Base-by-base conservation (phyloP, 2,888 invertebrate genomes). In the Drosophila formosana region DNA sequence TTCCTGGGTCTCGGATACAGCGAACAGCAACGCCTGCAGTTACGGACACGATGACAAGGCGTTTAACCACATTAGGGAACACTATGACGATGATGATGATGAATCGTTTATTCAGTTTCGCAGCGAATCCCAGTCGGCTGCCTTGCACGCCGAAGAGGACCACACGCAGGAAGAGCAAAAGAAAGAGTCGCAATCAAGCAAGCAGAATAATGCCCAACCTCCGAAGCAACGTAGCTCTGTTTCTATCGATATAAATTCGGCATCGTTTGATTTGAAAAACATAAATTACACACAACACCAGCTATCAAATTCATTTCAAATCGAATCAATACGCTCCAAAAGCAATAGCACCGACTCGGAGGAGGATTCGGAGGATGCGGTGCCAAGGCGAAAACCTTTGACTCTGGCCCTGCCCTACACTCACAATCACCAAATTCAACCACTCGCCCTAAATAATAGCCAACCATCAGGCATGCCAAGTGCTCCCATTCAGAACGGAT, bases 281-380 rank as follows among this genome's bases (percentile, higher is more conserved):
- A 78, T 91, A 6, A 91, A 92, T 57, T 90, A 88, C 47, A 82
- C 89, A 7, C 90, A 91, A 63, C 72, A 88, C 60, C 82, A 80
- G 23, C 68, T 92, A 8, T 92, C 92, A 0, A 91, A 92, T 71
- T 92, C 92, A 9, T 92, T 92, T 82, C 89, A 91, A 88, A 92
- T 92, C 64, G 92, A 92, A 80, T 92, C 92, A 70, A 84, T 91
- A 43, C 85, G 91, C 18, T 86, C 91, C 3, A 84, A 85, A 52
- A 69, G 78, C 55, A 80, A 78, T 30, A 41, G 45, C 3, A 75
- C 82, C 30, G 78, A 71, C 5, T 61, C 50, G 0, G 73, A 85
- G 2, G 72, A 85, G 3, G 75, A 74, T 6, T 70, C 78, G 9
- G 51, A 67, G 4, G 66, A 72, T 18, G 62, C 72, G 3, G 72